Evolutionary conservation across 2,797 vertebrate species (phyloP).

Genomic region (Ctenopoma kingsleyae): DNA sequence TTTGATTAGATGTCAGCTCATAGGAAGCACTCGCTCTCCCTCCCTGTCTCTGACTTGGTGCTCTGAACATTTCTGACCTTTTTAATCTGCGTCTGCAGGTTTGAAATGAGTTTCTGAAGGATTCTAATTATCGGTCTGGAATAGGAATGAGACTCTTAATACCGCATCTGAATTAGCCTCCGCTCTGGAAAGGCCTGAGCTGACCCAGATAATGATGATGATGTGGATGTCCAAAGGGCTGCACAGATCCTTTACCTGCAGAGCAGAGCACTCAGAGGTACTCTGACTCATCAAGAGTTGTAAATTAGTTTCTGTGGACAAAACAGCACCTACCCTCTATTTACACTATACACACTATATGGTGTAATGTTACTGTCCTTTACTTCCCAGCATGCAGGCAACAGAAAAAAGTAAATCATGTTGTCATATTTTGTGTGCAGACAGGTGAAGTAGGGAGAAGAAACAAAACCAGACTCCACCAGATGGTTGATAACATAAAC

Average conservation of each 20-base stretch:
- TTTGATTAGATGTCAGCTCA: conserved; percentile 35
- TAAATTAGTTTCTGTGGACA: background rate
- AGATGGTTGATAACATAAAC: background rate
- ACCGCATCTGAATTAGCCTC: conserved; percentile 27
- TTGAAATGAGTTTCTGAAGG: conserved; percentile 57
- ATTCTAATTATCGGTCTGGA: conserved; percentile 41
- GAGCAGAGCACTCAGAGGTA: background rate
- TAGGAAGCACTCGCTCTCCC: conserved; percentile 35
- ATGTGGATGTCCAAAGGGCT: conserved; percentile 17
- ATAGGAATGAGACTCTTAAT: conserved; percentile 40
- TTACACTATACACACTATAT: no score
- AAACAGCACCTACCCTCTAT: background rate
- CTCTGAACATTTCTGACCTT: conserved; percentile 42
- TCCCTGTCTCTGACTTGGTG: conserved; percentile 1
- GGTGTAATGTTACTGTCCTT: background rate
- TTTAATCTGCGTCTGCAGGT: conserved; percentile 50
- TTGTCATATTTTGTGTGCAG: background rate
- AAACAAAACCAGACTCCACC: background rate
- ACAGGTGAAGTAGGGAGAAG: background rate
- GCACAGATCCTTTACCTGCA: conserved; percentile 13
- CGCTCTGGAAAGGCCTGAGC: conserved; percentile 16
- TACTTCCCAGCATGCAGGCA: background rate
- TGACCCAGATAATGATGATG: conserved; percentile 41
- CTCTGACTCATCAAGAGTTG: background rate
- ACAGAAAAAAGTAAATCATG: background rate